These are phyloP conservation scores for Paragorgia papillata DNA, from an alignment of 92 coral and sea anemone species.

Conservation along the genomic window DNA sequence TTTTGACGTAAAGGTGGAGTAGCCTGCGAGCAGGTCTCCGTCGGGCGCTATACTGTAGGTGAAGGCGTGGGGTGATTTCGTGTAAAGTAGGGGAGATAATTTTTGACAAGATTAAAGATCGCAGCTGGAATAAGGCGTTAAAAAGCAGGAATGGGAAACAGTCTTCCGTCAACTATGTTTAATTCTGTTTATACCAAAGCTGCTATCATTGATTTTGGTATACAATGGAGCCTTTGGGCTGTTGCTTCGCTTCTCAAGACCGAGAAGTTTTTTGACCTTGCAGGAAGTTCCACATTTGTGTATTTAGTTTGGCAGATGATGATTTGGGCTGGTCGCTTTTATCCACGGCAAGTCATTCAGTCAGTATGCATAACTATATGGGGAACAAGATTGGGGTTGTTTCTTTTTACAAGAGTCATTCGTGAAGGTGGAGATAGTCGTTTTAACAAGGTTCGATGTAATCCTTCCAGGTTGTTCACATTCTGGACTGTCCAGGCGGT, in stretches of 20 bases:
- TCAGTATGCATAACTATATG: constrained; percentile 83
- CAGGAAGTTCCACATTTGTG: constrained; percentile 85
- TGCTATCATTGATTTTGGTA: constrained; percentile 80
- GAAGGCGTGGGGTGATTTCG: too few relatives aligned
- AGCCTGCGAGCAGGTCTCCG: too few relatives aligned
- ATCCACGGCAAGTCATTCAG: constrained; percentile 82
- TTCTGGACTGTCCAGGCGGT: constrained; percentile 91
- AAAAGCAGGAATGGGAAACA: neutral
- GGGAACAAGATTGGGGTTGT: constrained; percentile 87
- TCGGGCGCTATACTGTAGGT: too few relatives aligned
- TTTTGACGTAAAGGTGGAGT: too few relatives aligned
- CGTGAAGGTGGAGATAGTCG: constrained; percentile 83
- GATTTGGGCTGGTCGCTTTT: constrained; percentile 54
- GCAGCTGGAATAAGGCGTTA: too few relatives aligned
- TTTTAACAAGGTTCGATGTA: constrained; percentile 77
- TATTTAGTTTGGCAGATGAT: constrained; percentile 78
- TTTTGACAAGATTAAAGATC: too few relatives aligned
- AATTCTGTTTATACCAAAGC: constrained; percentile 59
- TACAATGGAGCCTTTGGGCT: constrained; percentile 85
- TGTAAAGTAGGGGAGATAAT: too few relatives aligned
- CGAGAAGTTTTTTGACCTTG: constrained; percentile 78
- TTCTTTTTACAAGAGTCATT: constrained; percentile 72
- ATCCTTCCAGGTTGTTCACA: constrained; percentile 67
- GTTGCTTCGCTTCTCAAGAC: constrained; percentile 74
- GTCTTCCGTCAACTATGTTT: constrained; percentile 34